Evolutionary conservation across 1,140 invertebrate species (phyloP).

Genomic region (Bombus pascuorum): DNA sequence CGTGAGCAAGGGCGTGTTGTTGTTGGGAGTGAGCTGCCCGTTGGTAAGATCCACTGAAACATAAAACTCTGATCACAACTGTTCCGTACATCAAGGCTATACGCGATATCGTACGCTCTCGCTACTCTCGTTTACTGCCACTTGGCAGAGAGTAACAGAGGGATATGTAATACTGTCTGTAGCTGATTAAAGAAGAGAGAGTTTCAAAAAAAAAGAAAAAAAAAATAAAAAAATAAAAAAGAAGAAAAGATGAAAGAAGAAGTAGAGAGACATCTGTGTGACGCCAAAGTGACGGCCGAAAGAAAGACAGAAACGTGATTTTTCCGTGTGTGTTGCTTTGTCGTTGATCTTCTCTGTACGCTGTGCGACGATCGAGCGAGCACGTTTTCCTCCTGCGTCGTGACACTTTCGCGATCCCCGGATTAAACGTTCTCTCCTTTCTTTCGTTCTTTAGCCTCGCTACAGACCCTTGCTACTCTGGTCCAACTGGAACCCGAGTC

Average conservation of each 20-base stretch:
- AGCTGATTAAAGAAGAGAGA: conserved; percentile 45
- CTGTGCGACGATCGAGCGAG: conserved; percentile 42
- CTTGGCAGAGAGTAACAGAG: background rate
- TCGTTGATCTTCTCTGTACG: conserved; percentile 46
- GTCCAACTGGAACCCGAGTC: background rate
- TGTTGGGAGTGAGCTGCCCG: conserved; percentile 96
- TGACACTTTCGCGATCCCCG: conserved; percentile 25
- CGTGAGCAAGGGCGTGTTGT: conserved; percentile 96
- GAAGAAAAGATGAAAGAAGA: conserved; percentile 14
- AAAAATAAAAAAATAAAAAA: conserved; percentile 9
- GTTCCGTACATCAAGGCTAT: conserved; percentile 54
- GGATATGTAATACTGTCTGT: conserved; percentile 15
- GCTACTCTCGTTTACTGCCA: conserved; percentile 36
- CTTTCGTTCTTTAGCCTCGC: background rate
- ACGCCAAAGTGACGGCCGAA: conserved; percentile 54
- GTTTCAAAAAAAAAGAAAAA: conserved; percentile 3
- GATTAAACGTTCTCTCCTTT: conserved; percentile 6
- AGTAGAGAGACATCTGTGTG: conserved; percentile 35
- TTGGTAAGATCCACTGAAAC: conserved; percentile 96
- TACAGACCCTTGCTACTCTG: background rate
- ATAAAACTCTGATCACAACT: conserved; percentile 82
- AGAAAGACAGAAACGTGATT: conserved; percentile 48
- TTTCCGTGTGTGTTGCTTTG: conserved; percentile 74
- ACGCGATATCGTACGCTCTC: conserved; percentile 22
- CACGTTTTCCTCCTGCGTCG: conserved; percentile 12